Evolutionary conservation across 2,113 vertebrate species (phyloP), one percentile per base, ranked within the genome.

Genomic region (Salvator merianae): DNA sequence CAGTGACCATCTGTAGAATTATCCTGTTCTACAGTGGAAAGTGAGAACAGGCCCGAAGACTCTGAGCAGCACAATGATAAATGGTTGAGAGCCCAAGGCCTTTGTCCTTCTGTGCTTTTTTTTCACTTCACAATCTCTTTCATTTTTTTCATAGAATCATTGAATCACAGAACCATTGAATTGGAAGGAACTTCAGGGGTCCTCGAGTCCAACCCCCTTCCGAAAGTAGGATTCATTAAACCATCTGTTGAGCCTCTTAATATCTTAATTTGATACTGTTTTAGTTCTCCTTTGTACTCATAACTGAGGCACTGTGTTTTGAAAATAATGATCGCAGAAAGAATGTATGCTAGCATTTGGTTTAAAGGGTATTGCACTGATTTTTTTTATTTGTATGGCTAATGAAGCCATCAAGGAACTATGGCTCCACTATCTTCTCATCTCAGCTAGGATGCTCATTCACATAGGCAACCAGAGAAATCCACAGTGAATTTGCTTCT

Each of bases 401-500:
- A 66, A 75, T 75, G 72, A 83, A 83, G 62, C 68, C 32, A 69
- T 63, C 55, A 26, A 30, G 43, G 38, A 74, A 12, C 30, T 40
- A 43, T 77, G 26, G 34, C 28, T 12, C 26, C 47, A 40, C 59
- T 43, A 77, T 62, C 63, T 40, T 38, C 65, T 70, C 34, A 77
- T 26, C 26, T 40, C 32, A 69, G 74, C 43, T 69, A 84, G 63
- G 50, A 55, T 40, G 74, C 50, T 84, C 47, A 69, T 59, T 22
- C 74, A 70, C n/a, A 26, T 53, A 70, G 66, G 10, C 18, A 32
- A 3, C 34, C 38, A 32, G 47, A 38, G 34, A 77, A 40, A 59
- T 62, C 66, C 59, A 59, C 55, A 84, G 74, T 77, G 65, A 47
- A 69, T 34, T 43, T n/a, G 43, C 34, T 84, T 77, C 63, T 73